Evolutionary conservation across 2,888 invertebrate species (phyloP).

Genomic region (Andrena bucephala): DNA sequence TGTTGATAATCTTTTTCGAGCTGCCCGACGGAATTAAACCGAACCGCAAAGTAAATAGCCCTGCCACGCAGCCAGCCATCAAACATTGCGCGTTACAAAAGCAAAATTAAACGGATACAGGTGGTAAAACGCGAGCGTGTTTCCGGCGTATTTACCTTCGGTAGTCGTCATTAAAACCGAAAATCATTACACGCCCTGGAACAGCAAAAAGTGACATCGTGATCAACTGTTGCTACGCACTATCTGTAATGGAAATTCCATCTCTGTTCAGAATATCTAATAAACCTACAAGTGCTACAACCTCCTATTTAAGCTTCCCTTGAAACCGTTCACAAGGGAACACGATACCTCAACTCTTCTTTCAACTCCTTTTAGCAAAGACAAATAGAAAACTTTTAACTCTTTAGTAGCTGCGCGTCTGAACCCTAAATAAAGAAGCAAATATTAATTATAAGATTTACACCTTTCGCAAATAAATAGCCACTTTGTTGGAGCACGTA

Average conservation of each 20-base stretch:
- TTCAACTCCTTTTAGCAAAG: too few species aligned
- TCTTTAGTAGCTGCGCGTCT: too few species aligned
- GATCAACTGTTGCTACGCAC: background rate
- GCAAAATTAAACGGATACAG: conserved; percentile 6
- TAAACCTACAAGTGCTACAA: background rate
- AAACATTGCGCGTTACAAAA: conserved; percentile 2
- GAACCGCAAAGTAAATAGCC: conserved; percentile 21
- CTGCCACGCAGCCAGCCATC: background rate
- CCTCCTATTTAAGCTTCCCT: background rate
- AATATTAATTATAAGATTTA: too few species aligned
- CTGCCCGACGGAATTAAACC: background rate
- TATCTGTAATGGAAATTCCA: background rate
- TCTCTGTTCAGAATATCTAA: conserved; percentile 9
- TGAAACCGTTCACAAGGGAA: conserved; percentile 37
- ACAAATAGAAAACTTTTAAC: too few species aligned
- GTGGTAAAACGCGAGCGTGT: conserved; percentile 10
- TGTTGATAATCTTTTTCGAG: background rate
- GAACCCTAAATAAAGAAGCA: too few species aligned
- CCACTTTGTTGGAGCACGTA: too few species aligned
- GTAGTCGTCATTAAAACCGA: conserved; percentile 12
- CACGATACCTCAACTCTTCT: conserved; percentile 28
- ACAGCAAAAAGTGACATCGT: background rate
- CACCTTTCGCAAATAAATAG: too few species aligned
- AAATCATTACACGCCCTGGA: background rate
- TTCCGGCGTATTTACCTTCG: conserved; percentile 17